Base-by-base conservation (phyloP, 2,888 invertebrate genomes). In the Agrenia bidenticulata region DNA sequence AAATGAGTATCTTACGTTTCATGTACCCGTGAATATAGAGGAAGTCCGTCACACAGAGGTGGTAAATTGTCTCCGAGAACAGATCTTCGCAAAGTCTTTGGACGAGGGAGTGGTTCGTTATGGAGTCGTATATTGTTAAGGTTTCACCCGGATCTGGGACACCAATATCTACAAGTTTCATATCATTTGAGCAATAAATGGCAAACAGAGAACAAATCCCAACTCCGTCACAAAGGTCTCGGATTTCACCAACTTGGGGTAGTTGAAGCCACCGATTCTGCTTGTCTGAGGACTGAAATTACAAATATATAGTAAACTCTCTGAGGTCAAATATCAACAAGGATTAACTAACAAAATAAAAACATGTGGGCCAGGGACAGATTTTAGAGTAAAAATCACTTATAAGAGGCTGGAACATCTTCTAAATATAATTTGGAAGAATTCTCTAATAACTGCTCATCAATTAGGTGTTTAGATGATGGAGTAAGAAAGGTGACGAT, bases 11-110 rank as follows among this genome's bases (percentile, higher is more conserved):
- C n/a, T n/a, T n/a, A n/a, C n/a, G 72, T 51, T 75, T 75, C 75
- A 75, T 75, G 57, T 73, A 73, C 7, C 75, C 75, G 57, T 75
- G 75, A 61, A 75, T 73, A 59, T 75, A 75, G 37, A 73, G 69
- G 56, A 75, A 73, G 64, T 75, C 75, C 7, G 75, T 71, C 63
- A 75, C 67, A 37, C 72, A 69, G 23, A 75, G 63, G 64, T 75
- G 75, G 56, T 73, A 72, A 63, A 75, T 70, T 23, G 66, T 67
- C 55, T 75, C 73, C 41, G 75, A 73, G 57, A 75, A 73, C n/a
- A 75, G 55, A 42, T 72, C 72, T 19, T 70, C 72, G 51, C 72
- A 72, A 11, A 75, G 60, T 55, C 72, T 72, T 54, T 75, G 69
- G 17, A 73, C 68, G 9, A 72, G 45, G 4, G 69, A 61, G 37